Base-by-base conservation (phyloP, 2,888 invertebrate genomes). In the Yponomeuta cagnagella region DNA sequence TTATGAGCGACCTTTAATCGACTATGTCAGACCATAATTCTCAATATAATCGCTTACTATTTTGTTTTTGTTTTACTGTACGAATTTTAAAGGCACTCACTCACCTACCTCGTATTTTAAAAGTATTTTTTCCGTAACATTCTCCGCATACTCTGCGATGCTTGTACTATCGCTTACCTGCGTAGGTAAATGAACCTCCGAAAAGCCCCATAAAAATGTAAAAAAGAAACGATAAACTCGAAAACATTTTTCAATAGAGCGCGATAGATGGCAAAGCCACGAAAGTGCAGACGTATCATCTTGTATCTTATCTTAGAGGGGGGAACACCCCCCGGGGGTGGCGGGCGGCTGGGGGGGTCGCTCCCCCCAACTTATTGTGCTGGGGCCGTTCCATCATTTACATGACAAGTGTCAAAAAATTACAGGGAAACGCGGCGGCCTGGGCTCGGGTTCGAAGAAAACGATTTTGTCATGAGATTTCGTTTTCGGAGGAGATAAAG, bases 321-420 rank as follows among this genome's bases (percentile, higher is more conserved):
- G 37, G 69, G 65, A 48, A 10, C 70, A 58, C 52, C 52, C 52
- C 52, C 52, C 52, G 15, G 70, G 65, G 70, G 70, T 48, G 52
- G 23, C 30, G 68, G 63, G 63, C 33, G n/a, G 71, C 30, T 30
- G n/a, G 66, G 71, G 23, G 71, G 77, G 76, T 73, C 70, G 72
- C 71, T 71, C 74, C 77, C 63, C 75, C 79, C 75, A 74, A 74
- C 79, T 79, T 78, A 80, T 82, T 83, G 79, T 79, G 74, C 80
- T 80, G 78, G 80, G 74, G 72, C 75, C 70, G 77, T 70, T 48
- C 64, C 66, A 68, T 73, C 69, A 70, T 73, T 73, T 73, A 78
- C 79, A 80, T 81, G 82, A 84, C 84, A 84, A 83, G 83, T 83
- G 83, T 82, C 84, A 85, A 80, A 84, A 84, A 83, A 82, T 80